Evolutionary conservation across 2,113 vertebrate species (phyloP), one percentile per base, ranked within the genome.

Genomic region (Barbus barbus): DNA sequence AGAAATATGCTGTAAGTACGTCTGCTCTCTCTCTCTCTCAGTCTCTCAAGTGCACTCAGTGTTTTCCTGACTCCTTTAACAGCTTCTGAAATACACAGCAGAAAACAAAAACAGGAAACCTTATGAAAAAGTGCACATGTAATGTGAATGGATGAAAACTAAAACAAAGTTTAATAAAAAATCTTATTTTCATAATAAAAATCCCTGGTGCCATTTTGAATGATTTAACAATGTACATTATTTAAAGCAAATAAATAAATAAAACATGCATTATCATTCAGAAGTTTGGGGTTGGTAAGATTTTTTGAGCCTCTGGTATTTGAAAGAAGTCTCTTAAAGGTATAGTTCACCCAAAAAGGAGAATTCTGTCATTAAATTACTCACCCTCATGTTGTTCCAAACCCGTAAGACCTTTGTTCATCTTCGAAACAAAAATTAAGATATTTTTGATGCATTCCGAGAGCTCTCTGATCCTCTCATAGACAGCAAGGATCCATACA

Each of bases 1-100:
- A 24, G 82, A 83, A 86, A 77, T 71, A 85, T 58, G 81, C n/a
- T 60, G 20, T 18, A n/a, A 16, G 26, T 5, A 53, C 2, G n/a
- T 26, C 53, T 7, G 56, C 24, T 74, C 41, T 51, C 22, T 28
- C 33, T 80, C 9, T 65, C 16, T 60, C 60, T 82, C 77, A 18
- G 33, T 80, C 26, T 65, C 41, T 67, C 41, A 51, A 80, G 24
- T 65, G 60, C 18, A 65, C 60, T 2, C 78, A 46, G 60, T 65
- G 63, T 26, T 71, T n/a, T 71, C 65, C 80, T 18, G 80, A 71
- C 65, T 71, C 46, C 63, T 80, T 63, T 65, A 46, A 67, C 60
- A 3, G 46, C 44, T 71, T 56, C 80, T 71, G 65, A 16, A 82
- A 82, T 7, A 65, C 9, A 56, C 7, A 1, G 22, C 9, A 53